Conservation (phyloP, 2,797 vertebrate genomes). For the Sebastes nivosus region DNA sequence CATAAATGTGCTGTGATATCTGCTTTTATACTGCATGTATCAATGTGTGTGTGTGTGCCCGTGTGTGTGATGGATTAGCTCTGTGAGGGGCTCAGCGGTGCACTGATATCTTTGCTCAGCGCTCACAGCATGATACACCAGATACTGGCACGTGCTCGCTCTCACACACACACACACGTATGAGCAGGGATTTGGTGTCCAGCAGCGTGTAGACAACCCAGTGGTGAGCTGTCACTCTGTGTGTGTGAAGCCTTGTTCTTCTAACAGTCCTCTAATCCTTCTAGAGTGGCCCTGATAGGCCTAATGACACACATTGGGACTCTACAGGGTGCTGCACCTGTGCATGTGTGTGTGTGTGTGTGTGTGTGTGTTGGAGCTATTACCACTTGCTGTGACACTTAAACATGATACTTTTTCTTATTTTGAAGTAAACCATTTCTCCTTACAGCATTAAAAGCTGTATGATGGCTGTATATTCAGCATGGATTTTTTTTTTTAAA, state of each 20-base stretch:
- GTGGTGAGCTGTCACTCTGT: constrained; percentile 65
- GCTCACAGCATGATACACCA: constrained; percentile 75
- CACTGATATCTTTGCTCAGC: constrained; percentile 81
- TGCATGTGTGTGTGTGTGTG: constrained; percentile 41
- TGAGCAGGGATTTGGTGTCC: constrained; percentile 69
- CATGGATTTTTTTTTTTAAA: neutral
- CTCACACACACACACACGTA: constrained; percentile 31
- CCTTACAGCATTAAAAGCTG: neutral
- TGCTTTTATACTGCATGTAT: constrained; percentile 11
- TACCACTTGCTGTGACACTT: constrained; percentile 59
- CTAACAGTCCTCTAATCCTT: constrained; percentile 79
- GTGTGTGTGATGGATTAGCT: constrained; percentile 74
- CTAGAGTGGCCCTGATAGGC: constrained; percentile 80
- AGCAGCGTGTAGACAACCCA: constrained; percentile 70
- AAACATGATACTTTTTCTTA: constrained; percentile 44
- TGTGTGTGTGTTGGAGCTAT: constrained; percentile 39
- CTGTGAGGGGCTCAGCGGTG: constrained; percentile 75
- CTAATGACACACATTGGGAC: constrained; percentile 82
- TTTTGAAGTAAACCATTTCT: neutral
- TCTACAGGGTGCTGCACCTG: constrained; percentile 73
- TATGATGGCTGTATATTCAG: neutral
- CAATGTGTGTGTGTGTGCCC: constrained; percentile 19
- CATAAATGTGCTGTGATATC: constrained; percentile 10
- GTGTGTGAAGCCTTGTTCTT: constrained; percentile 60
- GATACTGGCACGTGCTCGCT: constrained; percentile 67